phyloP scores from a whole-genome alignment of 2,797 vertebrate genomes.

The Rhinella marina region DNA sequence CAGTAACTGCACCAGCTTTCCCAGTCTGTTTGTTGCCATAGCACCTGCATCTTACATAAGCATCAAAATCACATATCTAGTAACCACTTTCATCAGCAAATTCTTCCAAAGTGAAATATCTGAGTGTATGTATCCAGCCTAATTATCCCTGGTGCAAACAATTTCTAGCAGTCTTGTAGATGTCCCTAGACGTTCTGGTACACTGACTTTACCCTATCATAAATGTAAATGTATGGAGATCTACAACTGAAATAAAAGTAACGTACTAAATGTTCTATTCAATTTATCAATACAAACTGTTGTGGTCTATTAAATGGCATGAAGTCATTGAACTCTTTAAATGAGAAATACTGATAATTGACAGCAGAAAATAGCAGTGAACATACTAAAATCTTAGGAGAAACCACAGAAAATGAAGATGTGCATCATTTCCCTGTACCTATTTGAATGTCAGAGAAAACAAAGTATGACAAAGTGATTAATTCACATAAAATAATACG shows the following conservation, averaged over 20 bases:
- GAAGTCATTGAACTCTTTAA: slow-evolving; percentile 12
- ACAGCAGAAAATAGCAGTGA: slow-evolving; percentile 18
- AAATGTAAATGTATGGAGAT: slow-evolving; percentile 23
- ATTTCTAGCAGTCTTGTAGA: background rate
- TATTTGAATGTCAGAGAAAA: background rate
- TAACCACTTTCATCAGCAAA: background rate
- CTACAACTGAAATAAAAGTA: background rate
- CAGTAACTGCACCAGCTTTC: too few relatives aligned
- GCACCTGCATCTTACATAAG: too few relatives aligned
- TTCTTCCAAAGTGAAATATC: background rate
- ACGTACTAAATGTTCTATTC: slow-evolving; percentile 30
- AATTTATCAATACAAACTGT: slow-evolving; percentile 20
- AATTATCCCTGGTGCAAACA: slow-evolving; percentile 41
- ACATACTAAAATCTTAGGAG: background rate
- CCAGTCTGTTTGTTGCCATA: too few relatives aligned
- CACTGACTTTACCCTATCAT: slow-evolving; percentile 13
- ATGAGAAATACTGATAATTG: slow-evolving; percentile 7
- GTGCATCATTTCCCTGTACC: background rate
- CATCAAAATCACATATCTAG: background rate
- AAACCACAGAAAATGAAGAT: background rate
- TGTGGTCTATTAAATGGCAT: slow-evolving; percentile 16
- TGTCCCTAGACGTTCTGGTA: slow-evolving; percentile 5
- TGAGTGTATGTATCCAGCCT: background rate
- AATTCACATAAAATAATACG: background rate
- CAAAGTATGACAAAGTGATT: slow-evolving; percentile 6